Base-by-base conservation (phyloP, 1,140 invertebrate genomes). In the Leptinotarsa defecta region DNA sequence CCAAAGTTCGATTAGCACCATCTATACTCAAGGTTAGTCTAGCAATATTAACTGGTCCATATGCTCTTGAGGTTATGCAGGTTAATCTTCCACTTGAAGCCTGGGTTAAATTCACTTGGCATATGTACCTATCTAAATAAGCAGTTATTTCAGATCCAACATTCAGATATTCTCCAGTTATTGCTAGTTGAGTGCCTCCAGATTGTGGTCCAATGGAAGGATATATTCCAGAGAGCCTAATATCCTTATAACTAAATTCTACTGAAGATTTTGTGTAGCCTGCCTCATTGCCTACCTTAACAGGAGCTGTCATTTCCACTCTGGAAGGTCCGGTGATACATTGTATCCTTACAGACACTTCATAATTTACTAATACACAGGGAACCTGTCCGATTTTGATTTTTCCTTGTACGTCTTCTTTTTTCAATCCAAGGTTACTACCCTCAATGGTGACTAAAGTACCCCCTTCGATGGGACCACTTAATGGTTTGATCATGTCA, bases 361-460 rank as follows among this genome's bases (percentile, higher is more conserved):
- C 92, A 86, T 98, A 98, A 76, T 95, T 92, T 1, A 95, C 91
- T 22, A 98, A 90, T 73, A 91, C 90, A 87, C 97, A 99, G 1
- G 93, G 92, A 4, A 96, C 93, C 78, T 94, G 92, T 1, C 95
- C 97, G 81, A 99, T 97, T 8, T 91, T 91, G 73, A 99, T 95
- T 88, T 96, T 96, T 17, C 94, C 95, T 57, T 90, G 88, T 0
- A 99, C 95, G 86, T 99, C 97, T 82, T 94, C 92, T 80, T 94
- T 91, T 77, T 92, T 92, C 68, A 97, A 89, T 0, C 98, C 98
- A 27, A 99, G 89, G 88, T 99, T 98, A 82, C 95, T 94, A 8
- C 98, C 98, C 87, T 95, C 93, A 74, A 99, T 98, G 8, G 96
- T 98, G 1, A 99, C 91, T 48, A 96, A 85, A 22, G 98, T 99